phyloP scores from a whole-genome alignment of 2,113 vertebrate species.

The Ciconia stormi region DNA sequence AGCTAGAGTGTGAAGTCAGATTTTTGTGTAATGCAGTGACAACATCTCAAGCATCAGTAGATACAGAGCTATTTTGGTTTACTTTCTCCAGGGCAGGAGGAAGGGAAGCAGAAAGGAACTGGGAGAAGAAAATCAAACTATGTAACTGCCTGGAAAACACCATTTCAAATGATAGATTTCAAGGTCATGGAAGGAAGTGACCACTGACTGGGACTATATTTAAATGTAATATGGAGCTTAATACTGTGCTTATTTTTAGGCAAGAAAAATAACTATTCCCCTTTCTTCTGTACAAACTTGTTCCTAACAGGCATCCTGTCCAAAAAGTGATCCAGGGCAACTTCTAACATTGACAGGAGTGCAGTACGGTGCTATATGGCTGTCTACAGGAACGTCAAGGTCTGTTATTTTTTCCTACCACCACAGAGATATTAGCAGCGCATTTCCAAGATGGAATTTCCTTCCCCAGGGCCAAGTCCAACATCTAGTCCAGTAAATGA shows the following conservation, averaged over 20 bases:
- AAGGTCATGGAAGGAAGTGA: neutral
- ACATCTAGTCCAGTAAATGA: neutral
- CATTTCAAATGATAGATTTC: neutral
- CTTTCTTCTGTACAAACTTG: neutral
- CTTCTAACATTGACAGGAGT: neutral
- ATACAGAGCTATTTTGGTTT: neutral
- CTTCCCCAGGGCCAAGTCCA: neutral
- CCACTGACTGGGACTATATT: neutral
- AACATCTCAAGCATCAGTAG: neutral
- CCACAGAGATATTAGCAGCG: neutral
- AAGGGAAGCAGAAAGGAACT: neutral
- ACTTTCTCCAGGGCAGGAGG: neutral
- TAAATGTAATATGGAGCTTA: neutral
- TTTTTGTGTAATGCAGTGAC: neutral
- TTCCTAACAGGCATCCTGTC: neutral
- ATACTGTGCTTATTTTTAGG: conserved; percentile 3
- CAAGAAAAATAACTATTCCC: neutral
- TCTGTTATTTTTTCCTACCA: neutral
- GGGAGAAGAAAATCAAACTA: neutral
- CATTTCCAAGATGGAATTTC: neutral
- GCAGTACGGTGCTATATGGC: neutral
- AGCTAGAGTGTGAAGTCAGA: neutral
- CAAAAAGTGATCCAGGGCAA: neutral
- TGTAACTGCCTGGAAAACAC: neutral
- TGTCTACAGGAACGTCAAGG: rapidly evolving